Evolutionary conservation across 2,888 invertebrate genomes (phyloP).

Genomic region (Chloroclysta siterata): DNA sequence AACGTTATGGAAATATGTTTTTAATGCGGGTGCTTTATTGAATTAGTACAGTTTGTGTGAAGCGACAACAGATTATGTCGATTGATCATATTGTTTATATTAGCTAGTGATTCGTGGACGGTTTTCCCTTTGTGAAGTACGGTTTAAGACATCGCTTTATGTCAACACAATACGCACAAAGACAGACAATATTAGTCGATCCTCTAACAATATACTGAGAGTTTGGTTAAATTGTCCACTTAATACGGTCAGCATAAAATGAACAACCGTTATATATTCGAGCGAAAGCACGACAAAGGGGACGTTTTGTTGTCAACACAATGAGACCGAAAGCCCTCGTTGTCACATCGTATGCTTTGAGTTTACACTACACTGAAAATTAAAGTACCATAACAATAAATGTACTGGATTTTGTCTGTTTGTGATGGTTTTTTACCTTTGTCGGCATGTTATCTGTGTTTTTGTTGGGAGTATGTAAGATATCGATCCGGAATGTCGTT

Average conservation of each 20-base stretch:
- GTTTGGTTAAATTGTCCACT: conserved; percentile 61
- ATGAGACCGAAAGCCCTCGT: conserved; percentile 67
- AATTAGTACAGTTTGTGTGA: conserved; percentile 76
- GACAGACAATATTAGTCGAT: conserved; percentile 21
- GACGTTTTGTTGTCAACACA: conserved; percentile 59
- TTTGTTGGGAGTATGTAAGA: conserved; percentile 66
- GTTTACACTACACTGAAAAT: conserved; percentile 83
- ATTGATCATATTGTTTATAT: conserved; percentile 50
- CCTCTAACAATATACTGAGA: conserved; percentile 34
- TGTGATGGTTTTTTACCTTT: conserved; percentile 73
- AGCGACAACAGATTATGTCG: conserved; percentile 71
- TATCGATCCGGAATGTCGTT: conserved; percentile 80
- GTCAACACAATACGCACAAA: conserved; percentile 31
- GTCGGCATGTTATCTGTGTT: conserved; percentile 68
- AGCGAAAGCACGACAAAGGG: conserved; percentile 65
- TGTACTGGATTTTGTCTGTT: conserved; percentile 70
- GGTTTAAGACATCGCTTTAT: conserved; percentile 23
- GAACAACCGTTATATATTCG: conserved; percentile 58
- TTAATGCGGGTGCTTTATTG: conserved; percentile 83
- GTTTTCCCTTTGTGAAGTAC: conserved; percentile 3
- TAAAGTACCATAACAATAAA: conserved; percentile 76
- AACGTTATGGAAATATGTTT: conserved; percentile 83
- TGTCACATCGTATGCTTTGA: conserved; percentile 77
- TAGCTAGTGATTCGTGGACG: conserved; percentile 1
- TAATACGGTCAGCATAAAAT: conserved; percentile 64